These are phyloP conservation scores for Labeo calbasu DNA, from an alignment of 2,797 vertebrate species.

Conservation along the genomic window DNA sequence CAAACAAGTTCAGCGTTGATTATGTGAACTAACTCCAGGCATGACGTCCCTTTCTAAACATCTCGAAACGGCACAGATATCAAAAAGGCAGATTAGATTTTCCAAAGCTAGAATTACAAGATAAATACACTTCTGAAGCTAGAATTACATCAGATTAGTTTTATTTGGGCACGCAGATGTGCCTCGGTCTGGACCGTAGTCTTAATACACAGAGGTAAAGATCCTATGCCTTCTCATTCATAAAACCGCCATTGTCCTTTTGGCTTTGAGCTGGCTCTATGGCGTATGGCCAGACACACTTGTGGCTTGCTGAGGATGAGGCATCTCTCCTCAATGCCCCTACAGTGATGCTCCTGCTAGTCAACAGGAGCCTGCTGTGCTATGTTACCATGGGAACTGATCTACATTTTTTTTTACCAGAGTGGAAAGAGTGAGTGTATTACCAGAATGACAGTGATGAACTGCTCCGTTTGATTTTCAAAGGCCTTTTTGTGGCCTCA, in stretches of 20 bases:
- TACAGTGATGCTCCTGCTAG: conserved; percentile 70
- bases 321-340: conserved; percentile 67
- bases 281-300: conserved; percentile 49
- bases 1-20: conserved; percentile 9
- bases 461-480: conserved; percentile 53
- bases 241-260: conserved; percentile 41
- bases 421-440: conserved; percentile 58
- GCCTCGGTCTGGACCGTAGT: neutral
- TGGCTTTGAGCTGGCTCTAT: conserved; percentile 31
- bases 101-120: conserved; percentile 15
- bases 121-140: conserved; percentile 12
- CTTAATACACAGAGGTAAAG: conserved; percentile 33
- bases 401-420: conserved; percentile 62
- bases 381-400: conserved; percentile 80
- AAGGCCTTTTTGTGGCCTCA: conserved; percentile 33
- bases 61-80: neutral
- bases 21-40: conserved; percentile 13
- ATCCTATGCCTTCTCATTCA: conserved; percentile 42
- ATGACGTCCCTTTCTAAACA: neutral
- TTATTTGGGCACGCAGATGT: neutral
- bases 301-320: conserved; percentile 56
- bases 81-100: conserved; percentile 31
- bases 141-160: conserved; percentile 25
- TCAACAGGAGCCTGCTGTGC: conserved; percentile 73
- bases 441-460: conserved; percentile 64